phyloP scores from a whole-genome alignment of 2,888 invertebrate species.

The Pristionchus arcanus region DNA sequence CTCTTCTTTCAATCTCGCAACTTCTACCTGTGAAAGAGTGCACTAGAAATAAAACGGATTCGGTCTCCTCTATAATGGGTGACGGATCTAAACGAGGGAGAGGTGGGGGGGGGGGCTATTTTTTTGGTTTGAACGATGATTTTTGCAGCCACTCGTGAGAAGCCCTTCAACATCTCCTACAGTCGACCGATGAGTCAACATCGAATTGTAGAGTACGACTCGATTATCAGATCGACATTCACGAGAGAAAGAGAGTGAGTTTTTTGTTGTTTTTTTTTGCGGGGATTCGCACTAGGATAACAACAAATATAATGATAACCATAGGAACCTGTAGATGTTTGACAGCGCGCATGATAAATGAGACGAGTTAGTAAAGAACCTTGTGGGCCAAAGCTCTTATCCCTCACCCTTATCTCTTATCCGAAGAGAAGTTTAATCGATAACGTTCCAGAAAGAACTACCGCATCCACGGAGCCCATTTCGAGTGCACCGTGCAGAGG shows the following conservation, averaged over 20 bases:
- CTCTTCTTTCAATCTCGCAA: too few relatives aligned
- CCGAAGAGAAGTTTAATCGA: not conserved
- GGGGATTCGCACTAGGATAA: too few relatives aligned
- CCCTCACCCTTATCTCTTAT: not conserved
- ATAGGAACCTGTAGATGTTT: too few relatives aligned
- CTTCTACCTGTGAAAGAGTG: not conserved
- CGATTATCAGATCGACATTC: not conserved
- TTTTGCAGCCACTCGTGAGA: not conserved
- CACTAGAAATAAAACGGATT: not conserved
- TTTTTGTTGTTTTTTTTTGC: not conserved
- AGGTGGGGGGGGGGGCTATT: too few relatives aligned
- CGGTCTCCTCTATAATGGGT: too few relatives aligned
- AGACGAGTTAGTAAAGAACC: too few relatives aligned
- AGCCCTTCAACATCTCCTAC: constrained; percentile 43
- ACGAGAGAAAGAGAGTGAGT: not conserved
- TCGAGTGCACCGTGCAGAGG: not conserved
- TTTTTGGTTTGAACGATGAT: not conserved
- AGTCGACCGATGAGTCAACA: not conserved
- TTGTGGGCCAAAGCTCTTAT: too few relatives aligned
- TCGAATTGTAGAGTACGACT: not conserved
- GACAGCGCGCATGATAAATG: too few relatives aligned
- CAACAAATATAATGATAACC: too few relatives aligned
- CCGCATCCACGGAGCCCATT: not conserved
- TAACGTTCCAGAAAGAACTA: not conserved
- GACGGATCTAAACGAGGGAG: too few relatives aligned